Evolutionary conservation across 2,113 vertebrate genomes (phyloP).

Genomic region (Forbesichthys papilliferus): DNA sequence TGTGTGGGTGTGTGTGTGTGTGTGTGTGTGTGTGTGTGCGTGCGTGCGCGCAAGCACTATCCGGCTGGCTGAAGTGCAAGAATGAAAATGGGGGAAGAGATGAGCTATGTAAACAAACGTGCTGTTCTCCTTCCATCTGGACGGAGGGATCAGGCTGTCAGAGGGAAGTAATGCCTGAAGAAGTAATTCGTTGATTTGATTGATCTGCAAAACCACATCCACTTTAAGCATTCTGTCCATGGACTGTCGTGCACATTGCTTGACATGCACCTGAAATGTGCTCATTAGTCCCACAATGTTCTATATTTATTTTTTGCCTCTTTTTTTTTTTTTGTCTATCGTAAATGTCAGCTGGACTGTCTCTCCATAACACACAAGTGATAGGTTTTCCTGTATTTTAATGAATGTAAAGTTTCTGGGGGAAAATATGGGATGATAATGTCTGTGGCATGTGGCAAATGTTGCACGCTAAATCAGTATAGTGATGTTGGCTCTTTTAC

Average conservation of each 20-base stretch:
- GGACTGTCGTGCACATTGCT: background rate
- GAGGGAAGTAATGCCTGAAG: slow-evolving; percentile 36
- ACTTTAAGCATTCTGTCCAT: background rate
- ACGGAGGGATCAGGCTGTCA: slow-evolving; percentile 35
- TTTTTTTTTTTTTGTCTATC: background rate
- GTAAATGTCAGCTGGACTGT: no score
- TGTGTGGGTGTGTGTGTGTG: slow-evolving; percentile 11
- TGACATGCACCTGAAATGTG: no score
- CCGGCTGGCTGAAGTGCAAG: slow-evolving; percentile 33
- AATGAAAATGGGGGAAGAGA: slow-evolving; percentile 44
- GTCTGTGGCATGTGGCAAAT: no score
- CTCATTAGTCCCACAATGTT: background rate
- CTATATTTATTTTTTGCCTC: background rate
- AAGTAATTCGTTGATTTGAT: no score
- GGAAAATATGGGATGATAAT: background rate
- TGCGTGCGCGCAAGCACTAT: slow-evolving; percentile 19
- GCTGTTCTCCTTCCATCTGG: slow-evolving; percentile 36
- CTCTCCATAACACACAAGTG: no score
- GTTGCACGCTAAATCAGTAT: no score
- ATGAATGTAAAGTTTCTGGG: background rate
- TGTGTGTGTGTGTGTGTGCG: slow-evolving; percentile 13
- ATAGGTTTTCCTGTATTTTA: background rate
- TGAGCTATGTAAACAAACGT: slow-evolving; percentile 47
- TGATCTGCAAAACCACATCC: slow-evolving; percentile 19
- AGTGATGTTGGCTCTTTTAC: no score